Evolutionary conservation across 2,888 invertebrate species (phyloP).

Genomic region (Amitus sp.): DNA sequence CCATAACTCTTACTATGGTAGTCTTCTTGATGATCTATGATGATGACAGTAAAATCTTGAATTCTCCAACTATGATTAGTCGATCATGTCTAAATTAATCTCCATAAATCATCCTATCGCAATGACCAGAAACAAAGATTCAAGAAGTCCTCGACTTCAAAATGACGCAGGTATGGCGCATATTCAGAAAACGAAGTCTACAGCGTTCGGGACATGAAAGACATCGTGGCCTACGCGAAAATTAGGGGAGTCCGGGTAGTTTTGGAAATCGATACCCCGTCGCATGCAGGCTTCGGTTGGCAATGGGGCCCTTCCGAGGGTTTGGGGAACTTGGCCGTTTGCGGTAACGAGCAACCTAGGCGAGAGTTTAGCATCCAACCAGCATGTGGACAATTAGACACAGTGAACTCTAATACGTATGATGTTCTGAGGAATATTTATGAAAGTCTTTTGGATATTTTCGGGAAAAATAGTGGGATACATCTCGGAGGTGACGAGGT

Average conservation of each 20-base stretch:
- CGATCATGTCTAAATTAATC: too few species aligned
- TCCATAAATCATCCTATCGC: too few species aligned
- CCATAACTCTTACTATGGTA: too few species aligned
- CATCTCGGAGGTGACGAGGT: slow-evolving; percentile 92
- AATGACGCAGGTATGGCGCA: slow-evolving; percentile 77
- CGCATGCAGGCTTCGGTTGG: slow-evolving; percentile 85
- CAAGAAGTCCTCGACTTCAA: too few species aligned
- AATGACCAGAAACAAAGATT: too few species aligned
- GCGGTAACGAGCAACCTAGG: slow-evolving; percentile 72
- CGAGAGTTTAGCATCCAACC: slow-evolving; percentile 79
- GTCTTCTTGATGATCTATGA: too few species aligned
- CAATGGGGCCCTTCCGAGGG: slow-evolving; percentile 77
- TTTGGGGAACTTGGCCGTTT: slow-evolving; percentile 74
- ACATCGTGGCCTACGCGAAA: slow-evolving; percentile 81
- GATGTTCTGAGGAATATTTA: slow-evolving; percentile 76
- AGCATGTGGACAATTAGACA: slow-evolving; percentile 88
- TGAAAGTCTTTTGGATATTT: slow-evolving; percentile 71
- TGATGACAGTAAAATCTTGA: too few species aligned
- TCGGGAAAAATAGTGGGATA: slow-evolving; percentile 72
- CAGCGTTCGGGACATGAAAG: slow-evolving; percentile 71
- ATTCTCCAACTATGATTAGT: too few species aligned
- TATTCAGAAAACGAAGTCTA: slow-evolving; percentile 78
- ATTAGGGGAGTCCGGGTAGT: slow-evolving; percentile 85
- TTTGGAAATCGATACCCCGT: slow-evolving; percentile 90
- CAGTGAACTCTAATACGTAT: slow-evolving; percentile 78